phyloP scores from a whole-genome alignment of 2,888 invertebrate species.

The Uloborus plumipes region DNA sequence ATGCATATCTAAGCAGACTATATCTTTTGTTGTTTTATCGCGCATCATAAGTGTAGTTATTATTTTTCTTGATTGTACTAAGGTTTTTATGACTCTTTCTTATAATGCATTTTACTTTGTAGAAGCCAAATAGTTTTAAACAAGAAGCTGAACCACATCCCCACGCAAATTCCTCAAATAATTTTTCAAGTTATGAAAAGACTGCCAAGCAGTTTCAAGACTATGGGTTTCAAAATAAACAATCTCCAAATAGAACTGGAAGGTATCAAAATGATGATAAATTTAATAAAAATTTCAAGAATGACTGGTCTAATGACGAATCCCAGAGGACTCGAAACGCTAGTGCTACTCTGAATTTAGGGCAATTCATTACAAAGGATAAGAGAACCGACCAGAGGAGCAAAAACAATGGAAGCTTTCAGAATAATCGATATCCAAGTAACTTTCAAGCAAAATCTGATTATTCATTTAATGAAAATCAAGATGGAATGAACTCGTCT shows the following conservation, averaged over 20 bases:
- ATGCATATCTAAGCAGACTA: too few relatives aligned
- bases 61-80: too few relatives aligned
- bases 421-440: constrained; percentile 19
- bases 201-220: constrained; percentile 5
- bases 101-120: not conserved
- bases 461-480: constrained; percentile 23
- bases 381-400: constrained; percentile 30
- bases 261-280: constrained; percentile 13
- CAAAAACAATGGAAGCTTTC: constrained; percentile 23
- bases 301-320: constrained; percentile 22
- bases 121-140: constrained; percentile 25
- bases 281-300: constrained; percentile 9
- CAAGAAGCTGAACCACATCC: constrained; percentile 10
- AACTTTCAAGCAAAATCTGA: too few relatives aligned
- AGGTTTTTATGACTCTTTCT: too few relatives aligned
- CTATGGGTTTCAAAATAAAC: constrained; percentile 16
- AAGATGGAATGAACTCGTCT: constrained; percentile 11
- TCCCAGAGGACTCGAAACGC: constrained; percentile 1
- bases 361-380: constrained; percentile 21
- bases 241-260: constrained; percentile 4
- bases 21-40: too few relatives aligned
- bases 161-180: constrained; percentile 6
- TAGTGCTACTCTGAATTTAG: constrained; percentile 17
- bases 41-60: too few relatives aligned
- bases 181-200: constrained; percentile 14